Evolutionary conservation across 2,113 vertebrate species (phyloP).

Genomic region (Thomomys bottae): DNA sequence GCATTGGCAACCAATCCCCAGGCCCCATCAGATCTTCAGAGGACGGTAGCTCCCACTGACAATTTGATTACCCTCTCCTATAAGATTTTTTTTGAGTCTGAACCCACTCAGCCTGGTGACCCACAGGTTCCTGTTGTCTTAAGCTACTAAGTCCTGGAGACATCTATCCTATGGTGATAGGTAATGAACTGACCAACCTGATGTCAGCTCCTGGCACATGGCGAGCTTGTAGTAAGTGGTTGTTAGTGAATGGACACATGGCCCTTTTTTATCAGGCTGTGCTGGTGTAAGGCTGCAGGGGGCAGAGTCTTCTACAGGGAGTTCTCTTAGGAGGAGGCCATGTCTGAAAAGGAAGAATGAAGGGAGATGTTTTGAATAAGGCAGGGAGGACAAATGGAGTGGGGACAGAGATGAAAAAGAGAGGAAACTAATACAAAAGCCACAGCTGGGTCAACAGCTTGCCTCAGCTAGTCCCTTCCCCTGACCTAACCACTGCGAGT

Average conservation of each 20-base stretch:
- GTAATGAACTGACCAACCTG: neutral
- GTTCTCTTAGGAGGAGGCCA: neutral
- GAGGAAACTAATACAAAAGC: neutral
- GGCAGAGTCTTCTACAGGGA: neutral
- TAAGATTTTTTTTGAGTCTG: neutral
- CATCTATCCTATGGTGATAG: neutral
- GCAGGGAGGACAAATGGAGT: no score
- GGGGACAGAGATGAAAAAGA: neutral
- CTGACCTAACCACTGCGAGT: neutral
- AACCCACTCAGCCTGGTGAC: no score
- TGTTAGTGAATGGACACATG: neutral
- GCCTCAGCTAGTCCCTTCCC: neutral
- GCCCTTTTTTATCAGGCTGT: neutral
- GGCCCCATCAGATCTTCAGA: neutral
- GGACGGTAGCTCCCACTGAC: neutral
- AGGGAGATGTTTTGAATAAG: neutral
- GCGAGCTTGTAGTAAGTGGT: no score
- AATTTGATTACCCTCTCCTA: neutral
- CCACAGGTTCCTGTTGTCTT: neutral
- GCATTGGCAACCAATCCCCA: neutral
- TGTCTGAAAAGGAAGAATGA: neutral
- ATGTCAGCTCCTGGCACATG: neutral
- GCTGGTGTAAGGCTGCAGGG: neutral
- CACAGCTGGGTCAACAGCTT: neutral
- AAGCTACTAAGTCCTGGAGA: neutral